Conservation (phyloP, 92 coral and sea anemone species). For the Virgularia gustaviana region DNA sequence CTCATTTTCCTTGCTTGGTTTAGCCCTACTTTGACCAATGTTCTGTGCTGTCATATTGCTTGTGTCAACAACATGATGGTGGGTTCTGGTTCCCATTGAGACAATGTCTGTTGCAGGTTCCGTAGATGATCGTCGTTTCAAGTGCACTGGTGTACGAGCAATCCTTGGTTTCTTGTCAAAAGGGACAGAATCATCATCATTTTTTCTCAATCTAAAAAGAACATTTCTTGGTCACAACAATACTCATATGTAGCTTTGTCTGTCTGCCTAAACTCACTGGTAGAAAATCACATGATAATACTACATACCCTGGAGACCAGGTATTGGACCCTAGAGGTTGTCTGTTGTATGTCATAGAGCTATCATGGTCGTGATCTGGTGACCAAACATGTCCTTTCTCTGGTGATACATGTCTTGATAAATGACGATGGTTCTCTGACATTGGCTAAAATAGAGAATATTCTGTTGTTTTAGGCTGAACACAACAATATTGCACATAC, state of each 20-base stretch:
- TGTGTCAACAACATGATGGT: slow-evolving; percentile 13
- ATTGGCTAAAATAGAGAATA: not conserved
- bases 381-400: not conserved
- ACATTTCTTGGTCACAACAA: not conserved
- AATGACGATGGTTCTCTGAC: not conserved
- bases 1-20: slow-evolving; percentile 19
- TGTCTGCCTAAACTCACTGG: not conserved
- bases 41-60: not conserved
- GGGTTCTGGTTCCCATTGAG: slow-evolving; percentile 25
- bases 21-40: not conserved
- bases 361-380: slow-evolving; percentile 27
- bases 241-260: not conserved
- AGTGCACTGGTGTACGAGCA: slow-evolving; percentile 80
- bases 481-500: too few species aligned
- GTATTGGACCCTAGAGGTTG: slow-evolving; percentile 3
- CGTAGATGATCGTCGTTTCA: slow-evolving; percentile 52
- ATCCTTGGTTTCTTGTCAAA: slow-evolving; percentile 88
- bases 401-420: not conserved
- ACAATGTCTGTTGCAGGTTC: not conserved
- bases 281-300: not conserved
- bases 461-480: not conserved
- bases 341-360: slow-evolving; percentile 12
- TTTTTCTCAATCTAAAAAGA: slow-evolving; percentile 31
- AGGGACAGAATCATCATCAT: slow-evolving; percentile 66
- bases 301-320: slow-evolving; percentile 32